Evolutionary conservation across 2,888 invertebrate genomes (phyloP).

Genomic region (Danaus chrysippus): DNA sequence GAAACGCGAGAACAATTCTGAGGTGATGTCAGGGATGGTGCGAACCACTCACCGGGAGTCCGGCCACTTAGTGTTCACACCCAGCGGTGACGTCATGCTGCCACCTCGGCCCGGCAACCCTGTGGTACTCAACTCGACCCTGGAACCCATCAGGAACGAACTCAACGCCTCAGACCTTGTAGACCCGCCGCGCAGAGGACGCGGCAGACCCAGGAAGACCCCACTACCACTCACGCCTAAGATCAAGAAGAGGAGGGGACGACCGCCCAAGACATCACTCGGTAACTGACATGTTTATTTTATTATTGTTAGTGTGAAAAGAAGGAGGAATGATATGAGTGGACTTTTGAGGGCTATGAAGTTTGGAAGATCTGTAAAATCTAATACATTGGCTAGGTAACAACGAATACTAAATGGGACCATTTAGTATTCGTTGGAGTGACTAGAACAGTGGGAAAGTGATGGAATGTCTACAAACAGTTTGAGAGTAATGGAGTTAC

Average conservation of each 20-base stretch:
- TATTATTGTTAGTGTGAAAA: background rate
- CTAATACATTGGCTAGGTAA: too few relatives aligned
- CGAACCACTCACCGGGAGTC: slow-evolving; percentile 73
- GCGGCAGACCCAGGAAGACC: slow-evolving; percentile 77
- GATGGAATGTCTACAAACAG: too few relatives aligned
- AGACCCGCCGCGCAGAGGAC: slow-evolving; percentile 65
- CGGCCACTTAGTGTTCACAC: slow-evolving; percentile 68
- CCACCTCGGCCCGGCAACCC: slow-evolving; percentile 54
- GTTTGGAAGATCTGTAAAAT: too few relatives aligned
- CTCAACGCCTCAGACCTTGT: slow-evolving; percentile 43
- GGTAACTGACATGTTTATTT: slow-evolving; percentile 45
- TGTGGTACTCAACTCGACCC: slow-evolving; percentile 45
- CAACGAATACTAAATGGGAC: too few relatives aligned
- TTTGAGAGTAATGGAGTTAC: too few relatives aligned
- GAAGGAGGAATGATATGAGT: too few relatives aligned
- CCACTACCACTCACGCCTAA: slow-evolving; percentile 70
- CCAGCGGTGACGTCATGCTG: slow-evolving; percentile 73
- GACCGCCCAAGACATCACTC: slow-evolving; percentile 73
- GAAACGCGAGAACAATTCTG: slow-evolving; percentile 64
- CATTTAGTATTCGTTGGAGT: too few relatives aligned
- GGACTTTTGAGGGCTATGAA: too few relatives aligned
- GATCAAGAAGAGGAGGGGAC: slow-evolving; percentile 69
- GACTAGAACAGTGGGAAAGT: too few relatives aligned
- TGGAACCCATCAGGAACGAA: slow-evolving; percentile 48
- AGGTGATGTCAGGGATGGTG: slow-evolving; percentile 74